Percentiles rank a stretch among this genome's conserved stretches.
Evolutionary conservation across 2,797 vertebrate species (phyloP).

Genomic region (Triplophysa bombifrons): DNA sequence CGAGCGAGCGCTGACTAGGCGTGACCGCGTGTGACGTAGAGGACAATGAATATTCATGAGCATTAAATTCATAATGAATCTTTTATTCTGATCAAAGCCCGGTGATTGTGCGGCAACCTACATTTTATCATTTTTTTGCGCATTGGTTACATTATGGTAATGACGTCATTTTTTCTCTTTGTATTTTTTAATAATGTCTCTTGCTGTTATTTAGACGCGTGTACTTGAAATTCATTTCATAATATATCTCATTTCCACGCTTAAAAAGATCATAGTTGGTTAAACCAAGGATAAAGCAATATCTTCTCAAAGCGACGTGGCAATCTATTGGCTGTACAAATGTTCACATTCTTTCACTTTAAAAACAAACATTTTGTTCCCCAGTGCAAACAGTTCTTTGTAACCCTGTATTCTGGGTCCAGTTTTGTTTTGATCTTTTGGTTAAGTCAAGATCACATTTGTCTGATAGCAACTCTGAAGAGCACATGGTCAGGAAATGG

Average conservation of each 20-base stretch:
- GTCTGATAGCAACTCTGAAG: conserved; percentile 33
- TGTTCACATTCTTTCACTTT: neutral
- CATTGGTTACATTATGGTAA: neutral
- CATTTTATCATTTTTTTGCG: neutral
- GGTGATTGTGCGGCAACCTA: conserved; percentile 7
- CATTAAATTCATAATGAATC: conserved; percentile 5
- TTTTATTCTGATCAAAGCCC: conserved; percentile 10
- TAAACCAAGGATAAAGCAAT: neutral
- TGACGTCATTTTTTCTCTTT: too few species aligned
- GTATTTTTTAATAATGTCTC: neutral
- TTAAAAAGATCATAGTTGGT: too few species aligned
- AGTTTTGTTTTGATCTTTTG: neutral
- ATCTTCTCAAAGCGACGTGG: neutral
- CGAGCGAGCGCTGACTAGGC: conserved; percentile 54
- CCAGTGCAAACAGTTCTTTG: neutral
- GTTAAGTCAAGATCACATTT: conserved; percentile 12
- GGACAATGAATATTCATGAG: conserved; percentile 55
- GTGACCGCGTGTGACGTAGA: too few species aligned
- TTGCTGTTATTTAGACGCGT: neutral
- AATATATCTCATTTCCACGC: too few species aligned
- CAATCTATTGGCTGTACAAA: neutral
- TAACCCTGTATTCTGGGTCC: neutral
- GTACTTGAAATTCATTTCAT: too few species aligned
- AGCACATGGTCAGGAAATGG: conserved; percentile 14
- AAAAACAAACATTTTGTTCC: neutral